A percentile compares a stretch with the other conserved stretches of the same genome.
These are phyloP conservation scores for Monopterus albus DNA, from an alignment of 2,113 vertebrate species.

Conservation along the genomic window DNA sequence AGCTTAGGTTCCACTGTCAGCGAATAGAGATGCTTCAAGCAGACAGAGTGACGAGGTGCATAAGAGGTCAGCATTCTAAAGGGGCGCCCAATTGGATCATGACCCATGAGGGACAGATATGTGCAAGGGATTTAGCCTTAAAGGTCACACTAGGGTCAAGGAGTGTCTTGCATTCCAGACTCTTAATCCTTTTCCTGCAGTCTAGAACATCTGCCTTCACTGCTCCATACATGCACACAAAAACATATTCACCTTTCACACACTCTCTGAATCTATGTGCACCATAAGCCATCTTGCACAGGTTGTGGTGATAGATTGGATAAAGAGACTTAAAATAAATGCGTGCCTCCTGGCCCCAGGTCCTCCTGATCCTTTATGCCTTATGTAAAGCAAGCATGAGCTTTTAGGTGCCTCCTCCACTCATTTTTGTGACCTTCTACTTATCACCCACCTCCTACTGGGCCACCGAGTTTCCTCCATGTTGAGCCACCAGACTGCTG, in stretches of 20 bases:
- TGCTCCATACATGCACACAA: constrained; percentile 47
- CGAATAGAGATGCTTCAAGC: constrained; percentile 68
- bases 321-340: constrained; percentile 70
- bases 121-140: constrained; percentile 76
- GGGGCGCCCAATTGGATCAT: constrained; percentile 81
- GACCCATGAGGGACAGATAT: constrained; percentile 79
- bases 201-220: constrained; percentile 69
- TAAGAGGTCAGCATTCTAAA: constrained; percentile 77
- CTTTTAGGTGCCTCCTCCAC: constrained; percentile 45
- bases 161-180: constrained; percentile 80
- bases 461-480: constrained; percentile 61
- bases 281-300: constrained; percentile 34
- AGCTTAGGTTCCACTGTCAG: constrained; percentile 47
- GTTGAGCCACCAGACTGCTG: constrained; percentile 60
- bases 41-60: constrained; percentile 71
- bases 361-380: constrained; percentile 5
- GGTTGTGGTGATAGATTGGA: constrained; percentile 69
- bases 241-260: constrained; percentile 38
- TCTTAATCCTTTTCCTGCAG: constrained; percentile 78
- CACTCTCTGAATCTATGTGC: constrained; percentile 17
- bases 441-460: constrained; percentile 60
- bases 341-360: constrained; percentile 19
- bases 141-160: constrained; percentile 76
- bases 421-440: constrained; percentile 67
- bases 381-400: constrained; percentile 44